phyloP scores from a whole-genome alignment of 2,113 vertebrate species.

The human region DNA sequence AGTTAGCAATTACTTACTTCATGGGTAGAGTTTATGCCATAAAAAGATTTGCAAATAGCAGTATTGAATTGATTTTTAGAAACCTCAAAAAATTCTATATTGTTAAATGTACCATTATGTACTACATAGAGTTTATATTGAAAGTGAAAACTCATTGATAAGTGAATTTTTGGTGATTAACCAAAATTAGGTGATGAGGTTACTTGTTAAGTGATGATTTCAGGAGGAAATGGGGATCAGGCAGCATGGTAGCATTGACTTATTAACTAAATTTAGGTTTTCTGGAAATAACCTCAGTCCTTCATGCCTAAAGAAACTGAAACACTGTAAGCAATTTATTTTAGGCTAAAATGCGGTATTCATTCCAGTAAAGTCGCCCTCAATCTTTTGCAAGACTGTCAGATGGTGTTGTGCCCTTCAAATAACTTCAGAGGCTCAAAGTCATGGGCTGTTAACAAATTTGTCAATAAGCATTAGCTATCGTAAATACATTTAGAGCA shows the following conservation, averaged over 20 bases:
- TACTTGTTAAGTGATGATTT: neutral
- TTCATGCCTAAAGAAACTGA: neutral
- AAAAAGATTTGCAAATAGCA: neutral
- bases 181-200: neutral
- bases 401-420: conserved; percentile 38
- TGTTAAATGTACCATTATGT: neutral
- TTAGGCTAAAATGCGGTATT: neutral
- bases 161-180: neutral
- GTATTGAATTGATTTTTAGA: neutral
- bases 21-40: neutral
- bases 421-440: neutral
- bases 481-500: neutral
- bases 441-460: neutral
- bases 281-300: neutral
- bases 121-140: neutral
- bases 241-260: neutral
- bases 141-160: neutral
- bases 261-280: neutral
- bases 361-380: conserved; percentile 17
- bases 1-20: neutral
- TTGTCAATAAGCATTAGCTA: conserved; percentile 44
- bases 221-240: neutral
- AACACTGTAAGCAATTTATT: conserved; percentile 16
- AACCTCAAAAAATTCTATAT: neutral
- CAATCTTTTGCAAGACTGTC: neutral